Evolutionary conservation across 2,888 invertebrate genomes (phyloP), one percentile per base, ranked within the genome.

Genomic region (Rhagonycha lutea): DNA sequence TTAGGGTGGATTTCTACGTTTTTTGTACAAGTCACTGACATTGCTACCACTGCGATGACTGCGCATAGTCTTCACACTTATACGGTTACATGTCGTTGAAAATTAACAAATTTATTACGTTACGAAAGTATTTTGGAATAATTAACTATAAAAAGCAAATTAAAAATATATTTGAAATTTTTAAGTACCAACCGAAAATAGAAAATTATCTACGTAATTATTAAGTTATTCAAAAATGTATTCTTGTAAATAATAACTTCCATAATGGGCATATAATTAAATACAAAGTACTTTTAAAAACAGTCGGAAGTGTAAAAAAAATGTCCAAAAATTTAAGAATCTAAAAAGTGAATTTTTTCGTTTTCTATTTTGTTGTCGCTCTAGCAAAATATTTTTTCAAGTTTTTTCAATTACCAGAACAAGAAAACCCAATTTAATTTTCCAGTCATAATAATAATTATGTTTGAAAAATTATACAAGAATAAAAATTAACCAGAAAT

Each of bases 41-140:
- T 69, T 68, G 29, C 69, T 47, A 69, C 74, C 62, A 72, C 72
- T 18, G 72, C 72, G 77, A 70, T 77, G 74, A 77, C 68, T 77
- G 61, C 61, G 69, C 47, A 70, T 75, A 69, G 74, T 68, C 75
- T 76, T 77, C 74, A 72, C 77, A 77, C 77, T 75, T 75, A n/a
- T n/a, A 47, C 47, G 47, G 47, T 47, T 47, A 47, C 47, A n/a
- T 47, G 47, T 24, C 61, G 26, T 26, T 47, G 47, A 47, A 47
- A 47, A 47, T 47, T 47, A 47, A 47, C 47, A 47, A 47, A 47
- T 47, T 47, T 47, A 47, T 47, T 47, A 47, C 7, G n/a, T 47
- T n/a, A 47, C n/a, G 3, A 47, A 47, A 47, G 8, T 18, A n/a
- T 47, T 7, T n/a, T n/a, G 47, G 47, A n/a, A n/a, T n/a, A 47